Percentiles rank a stretch among this genome's conserved stretches.
phyloP scores from a whole-genome alignment of 92 coral and sea anemone species.

The Palythoa grandiflora region DNA sequence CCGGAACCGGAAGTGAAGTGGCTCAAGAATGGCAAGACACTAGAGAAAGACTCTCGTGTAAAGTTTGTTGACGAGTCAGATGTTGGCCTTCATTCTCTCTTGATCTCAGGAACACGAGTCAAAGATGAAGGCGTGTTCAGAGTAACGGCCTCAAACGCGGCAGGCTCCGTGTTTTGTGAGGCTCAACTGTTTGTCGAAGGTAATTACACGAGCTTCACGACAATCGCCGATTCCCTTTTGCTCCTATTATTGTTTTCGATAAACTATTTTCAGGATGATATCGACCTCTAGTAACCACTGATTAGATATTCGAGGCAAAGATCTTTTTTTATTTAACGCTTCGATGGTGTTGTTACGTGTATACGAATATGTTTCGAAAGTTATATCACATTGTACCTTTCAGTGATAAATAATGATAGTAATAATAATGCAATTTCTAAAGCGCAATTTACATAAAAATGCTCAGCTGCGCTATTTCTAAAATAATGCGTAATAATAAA shows the following conservation, averaged over 20 bases:
- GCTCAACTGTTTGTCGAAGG: slow-evolving; percentile 83
- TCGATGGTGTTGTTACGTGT: too few relatives aligned
- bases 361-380: too few relatives aligned
- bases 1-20: slow-evolving; percentile 96
- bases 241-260: not conserved
- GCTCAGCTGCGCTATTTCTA: too few relatives aligned
- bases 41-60: slow-evolving; percentile 81
- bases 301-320: too few relatives aligned
- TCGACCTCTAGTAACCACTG: too few relatives aligned
- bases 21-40: slow-evolving; percentile 84
- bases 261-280: not conserved
- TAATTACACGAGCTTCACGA: not conserved
- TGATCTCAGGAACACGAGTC: slow-evolving; percentile 79
- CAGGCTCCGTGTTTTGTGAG: slow-evolving; percentile 86
- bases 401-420: too few relatives aligned
- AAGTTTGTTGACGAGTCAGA: slow-evolving; percentile 88
- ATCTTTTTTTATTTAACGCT: too few relatives aligned
- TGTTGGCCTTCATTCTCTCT: slow-evolving; percentile 81
- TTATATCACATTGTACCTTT: too few relatives aligned
- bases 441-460: too few relatives aligned
- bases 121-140: slow-evolving; percentile 89
- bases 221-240: too few relatives aligned
- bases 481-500: too few relatives aligned
- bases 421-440: too few relatives aligned
- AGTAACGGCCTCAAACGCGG: slow-evolving; percentile 90